A percentile compares a stretch with the other conserved stretches of the same genome.
These are phyloP conservation scores for Drosophila tristis DNA, from an alignment of 1,140 invertebrate genomes.

Conservation along the genomic window DNA sequence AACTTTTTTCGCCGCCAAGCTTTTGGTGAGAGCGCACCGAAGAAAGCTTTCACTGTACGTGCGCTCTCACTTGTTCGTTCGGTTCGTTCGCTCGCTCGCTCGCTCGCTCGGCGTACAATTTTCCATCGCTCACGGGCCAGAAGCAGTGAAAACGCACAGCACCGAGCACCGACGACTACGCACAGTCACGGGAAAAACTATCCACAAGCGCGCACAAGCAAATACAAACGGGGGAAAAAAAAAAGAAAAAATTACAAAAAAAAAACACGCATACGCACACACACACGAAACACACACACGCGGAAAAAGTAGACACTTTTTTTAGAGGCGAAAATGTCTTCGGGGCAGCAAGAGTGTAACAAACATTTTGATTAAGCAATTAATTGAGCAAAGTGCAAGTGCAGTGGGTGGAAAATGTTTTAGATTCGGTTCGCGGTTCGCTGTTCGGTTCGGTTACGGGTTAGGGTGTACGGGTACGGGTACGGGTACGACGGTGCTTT, in stretches of 20 bases:
- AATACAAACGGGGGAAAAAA: conserved; percentile 13
- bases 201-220: conserved; percentile 48
- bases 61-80: conserved; percentile 13
- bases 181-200: conserved; percentile 70
- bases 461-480: conserved; percentile 10
- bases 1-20: conserved; percentile 42
- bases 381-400: conserved; percentile 80
- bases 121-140: conserved; percentile 64
- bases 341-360: conserved; percentile 60
- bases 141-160: conserved; percentile 67
- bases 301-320: conserved; percentile 51
- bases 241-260: conserved; percentile 33
- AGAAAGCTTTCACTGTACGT: conserved; percentile 44
- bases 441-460: conserved; percentile 15
- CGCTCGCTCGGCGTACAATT: conserved; percentile 39
- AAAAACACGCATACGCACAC: conserved; percentile 18
- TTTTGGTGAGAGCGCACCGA: conserved; percentile 40
- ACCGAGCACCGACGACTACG: conserved; percentile 60
- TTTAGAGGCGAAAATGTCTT: conserved; percentile 64
- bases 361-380: conserved; percentile 79
- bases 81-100: background rate
- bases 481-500: conserved; percentile 9
- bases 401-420: conserved; percentile 78
- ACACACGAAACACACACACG: conserved; percentile 11
- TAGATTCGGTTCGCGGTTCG: conserved; percentile 41